Evolutionary conservation across 2,888 invertebrate genomes (phyloP), one percentile per base, ranked within the genome.

Genomic region (Pecten maximus): DNA sequence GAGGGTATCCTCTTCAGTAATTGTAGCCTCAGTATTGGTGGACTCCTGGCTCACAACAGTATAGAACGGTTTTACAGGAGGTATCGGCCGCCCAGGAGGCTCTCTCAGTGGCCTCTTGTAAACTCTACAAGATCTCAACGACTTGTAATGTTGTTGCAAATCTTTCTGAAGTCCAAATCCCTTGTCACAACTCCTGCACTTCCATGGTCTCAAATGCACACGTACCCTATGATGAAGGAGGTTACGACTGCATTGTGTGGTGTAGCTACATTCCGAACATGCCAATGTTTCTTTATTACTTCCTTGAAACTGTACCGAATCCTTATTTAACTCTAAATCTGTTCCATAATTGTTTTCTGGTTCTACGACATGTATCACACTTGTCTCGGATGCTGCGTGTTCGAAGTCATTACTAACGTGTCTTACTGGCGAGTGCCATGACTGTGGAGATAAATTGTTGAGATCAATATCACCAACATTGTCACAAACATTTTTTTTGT

Each of bases 151-250:
- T 28, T 23, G 28, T 35, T 74, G 74, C 35, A 74, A 35, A 35
- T 74, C 74, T 74, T 74, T 74, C 74, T 74, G 74, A 28, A 74
- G 74, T 74, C 74, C 74, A 74, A 74, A 74, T 28, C 74, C 74
- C 16, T 74, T 74, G 74, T 74, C 35, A 74, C 74, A 74, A 35
- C 74, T 74, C 15, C 74, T 74, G 35, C 74, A 74, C 10, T 74
- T 74, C 74, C 74, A 74, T 10, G 74, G 74, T 35, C 35, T 28
- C 35, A 74, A 28, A 74, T 74, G 74, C 74, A 74, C 74, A 35
- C 74, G 74, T 10, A 74, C 74, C 28, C 35, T 28, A 74, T 74
- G 74, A 10, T 74, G 74, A 74, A 35, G 74, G 6, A 74, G 74
- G 15, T 35, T 74, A 16, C 74, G 74, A 28, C 74, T 23, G 35